Evolutionary conservation across 2,113 vertebrate species (phyloP).

Genomic region (Spermophilus dauricus): DNA sequence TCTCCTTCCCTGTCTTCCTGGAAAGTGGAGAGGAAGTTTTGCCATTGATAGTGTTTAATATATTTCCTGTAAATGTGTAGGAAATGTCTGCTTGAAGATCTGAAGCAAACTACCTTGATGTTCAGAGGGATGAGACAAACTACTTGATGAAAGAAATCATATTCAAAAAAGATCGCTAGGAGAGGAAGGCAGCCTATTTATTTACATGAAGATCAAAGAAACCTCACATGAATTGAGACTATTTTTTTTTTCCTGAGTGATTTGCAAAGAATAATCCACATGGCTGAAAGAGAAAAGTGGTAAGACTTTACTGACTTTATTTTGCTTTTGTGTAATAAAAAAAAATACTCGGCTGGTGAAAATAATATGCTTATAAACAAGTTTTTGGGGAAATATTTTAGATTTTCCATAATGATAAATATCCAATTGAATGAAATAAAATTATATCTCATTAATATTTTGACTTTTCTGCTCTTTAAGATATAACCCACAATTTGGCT

Average conservation of each 20-base stretch:
- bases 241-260: constrained; percentile 84
- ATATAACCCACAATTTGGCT: constrained; percentile 6
- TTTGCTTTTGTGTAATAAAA: constrained; percentile 47
- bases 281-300: constrained; percentile 77
- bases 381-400: background rate
- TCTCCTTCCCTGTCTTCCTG: constrained; percentile 62
- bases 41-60: constrained; percentile 85
- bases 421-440: constrained; percentile 26
- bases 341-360: background rate
- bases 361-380: background rate
- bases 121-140: constrained; percentile 86
- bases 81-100: constrained; percentile 89
- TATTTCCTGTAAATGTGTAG: constrained; percentile 88
- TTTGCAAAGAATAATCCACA: constrained; percentile 80
- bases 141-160: constrained; percentile 89
- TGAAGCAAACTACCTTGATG: constrained; percentile 87
- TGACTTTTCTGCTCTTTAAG: background rate
- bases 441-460: background rate
- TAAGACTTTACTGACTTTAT: constrained; percentile 26
- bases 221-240: constrained; percentile 83
- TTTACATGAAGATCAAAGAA: constrained; percentile 89
- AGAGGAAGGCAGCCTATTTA: constrained; percentile 87
- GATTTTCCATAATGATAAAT: background rate
- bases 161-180: constrained; percentile 84
- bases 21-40: constrained; percentile 79